Conservation (phyloP, 30 jellyfish, hydroid and myxozoan species). For the Nemopilema nomurai region DNA sequence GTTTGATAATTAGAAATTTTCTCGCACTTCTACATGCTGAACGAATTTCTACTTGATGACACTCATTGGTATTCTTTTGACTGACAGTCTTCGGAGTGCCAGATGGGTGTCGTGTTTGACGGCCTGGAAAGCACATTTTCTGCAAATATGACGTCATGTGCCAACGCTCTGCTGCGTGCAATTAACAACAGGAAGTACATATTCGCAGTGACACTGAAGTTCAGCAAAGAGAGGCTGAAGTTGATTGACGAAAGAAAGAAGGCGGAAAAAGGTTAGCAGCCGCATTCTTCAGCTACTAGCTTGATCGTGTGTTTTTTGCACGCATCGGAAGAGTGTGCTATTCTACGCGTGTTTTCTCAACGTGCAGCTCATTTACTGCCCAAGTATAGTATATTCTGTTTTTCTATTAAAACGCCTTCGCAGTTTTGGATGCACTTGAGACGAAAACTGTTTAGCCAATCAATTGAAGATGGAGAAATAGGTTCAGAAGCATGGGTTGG, state of each 20-base stretch:
- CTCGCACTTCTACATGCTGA: too few relatives aligned
- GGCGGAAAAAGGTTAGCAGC: slow-evolving; percentile 82
- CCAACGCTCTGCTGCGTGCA: slow-evolving; percentile 84
- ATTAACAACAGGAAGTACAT: slow-evolving; percentile 93
- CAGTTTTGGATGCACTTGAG: too few relatives aligned
- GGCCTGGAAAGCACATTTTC: slow-evolving; percentile 90
- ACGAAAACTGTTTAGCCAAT: too few relatives aligned
- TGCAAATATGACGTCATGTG: slow-evolving; percentile 73
- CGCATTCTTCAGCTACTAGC: not conserved
- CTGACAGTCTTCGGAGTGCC: slow-evolving; percentile 86
- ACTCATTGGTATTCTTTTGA: not conserved
- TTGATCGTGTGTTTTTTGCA: not conserved
- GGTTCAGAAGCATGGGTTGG: too few relatives aligned
- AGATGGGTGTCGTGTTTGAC: slow-evolving; percentile 91
- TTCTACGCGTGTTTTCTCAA: too few relatives aligned
- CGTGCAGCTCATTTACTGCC: too few relatives aligned
- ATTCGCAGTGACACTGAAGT: slow-evolving; percentile 77
- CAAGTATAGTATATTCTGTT: too few relatives aligned
- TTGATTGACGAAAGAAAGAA: slow-evolving; percentile 56
- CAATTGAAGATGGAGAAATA: too few relatives aligned
- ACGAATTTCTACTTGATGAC: too few relatives aligned
- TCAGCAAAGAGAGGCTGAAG: slow-evolving; percentile 61
- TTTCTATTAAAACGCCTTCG: too few relatives aligned
- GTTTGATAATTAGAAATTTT: too few relatives aligned
- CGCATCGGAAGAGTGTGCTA: too few relatives aligned